Conservation (phyloP, 2,888 invertebrate genomes). For the Protonemura montana region DNA sequence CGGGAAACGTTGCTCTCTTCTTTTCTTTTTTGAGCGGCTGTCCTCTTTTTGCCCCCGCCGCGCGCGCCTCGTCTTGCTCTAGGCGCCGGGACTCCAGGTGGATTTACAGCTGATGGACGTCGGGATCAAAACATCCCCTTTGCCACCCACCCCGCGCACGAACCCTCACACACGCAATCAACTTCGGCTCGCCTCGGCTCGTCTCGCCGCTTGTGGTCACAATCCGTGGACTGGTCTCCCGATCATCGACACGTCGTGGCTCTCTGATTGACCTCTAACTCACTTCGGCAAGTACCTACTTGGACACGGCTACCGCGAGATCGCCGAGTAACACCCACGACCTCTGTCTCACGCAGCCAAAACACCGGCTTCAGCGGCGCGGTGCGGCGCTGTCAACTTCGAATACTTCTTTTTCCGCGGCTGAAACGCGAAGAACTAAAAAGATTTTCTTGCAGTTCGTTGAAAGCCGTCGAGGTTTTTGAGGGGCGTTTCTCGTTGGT, state of each 20-base stretch:
- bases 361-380: neutral
- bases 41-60: slow-evolving; percentile 8
- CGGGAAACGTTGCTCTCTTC: slow-evolving; percentile 26
- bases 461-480: slow-evolving; percentile 48
- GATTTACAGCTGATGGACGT: slow-evolving; percentile 38
- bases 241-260: neutral
- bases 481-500: slow-evolving; percentile 49
- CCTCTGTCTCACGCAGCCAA: neutral
- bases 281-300: neutral
- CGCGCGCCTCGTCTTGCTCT: slow-evolving; percentile 29
- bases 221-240: neutral
- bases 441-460: slow-evolving; percentile 41
- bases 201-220: slow-evolving; percentile 25
- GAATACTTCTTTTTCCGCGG: slow-evolving; percentile 47
- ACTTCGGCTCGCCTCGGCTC: slow-evolving; percentile 27
- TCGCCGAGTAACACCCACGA: neutral
- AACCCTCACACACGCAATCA: slow-evolving; percentile 15
- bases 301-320: neutral
- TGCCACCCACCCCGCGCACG: neutral
- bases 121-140: slow-evolving; percentile 37
- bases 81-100: slow-evolving; percentile 38
- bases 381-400: slow-evolving; percentile 16
- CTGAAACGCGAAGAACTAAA: slow-evolving; percentile 51
- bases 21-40: slow-evolving; percentile 35
- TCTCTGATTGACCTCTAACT: slow-evolving; percentile 12